phyloP scores from a whole-genome alignment of 2,797 vertebrate species.

The Amazona ochrocephala region DNA sequence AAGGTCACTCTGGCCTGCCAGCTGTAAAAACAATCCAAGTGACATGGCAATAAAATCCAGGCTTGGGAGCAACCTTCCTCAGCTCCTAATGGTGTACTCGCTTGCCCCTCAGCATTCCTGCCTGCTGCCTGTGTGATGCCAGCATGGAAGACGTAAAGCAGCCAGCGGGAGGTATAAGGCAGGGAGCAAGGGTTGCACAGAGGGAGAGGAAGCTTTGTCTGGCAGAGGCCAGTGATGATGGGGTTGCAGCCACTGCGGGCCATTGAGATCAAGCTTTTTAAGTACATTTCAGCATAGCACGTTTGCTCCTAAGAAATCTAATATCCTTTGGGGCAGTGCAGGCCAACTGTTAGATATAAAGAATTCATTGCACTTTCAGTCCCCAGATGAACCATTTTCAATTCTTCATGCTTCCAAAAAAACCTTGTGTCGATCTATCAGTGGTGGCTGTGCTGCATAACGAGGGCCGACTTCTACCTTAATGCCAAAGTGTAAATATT shows the following conservation, averaged over 20 bases:
- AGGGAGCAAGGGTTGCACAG: slow-evolving; percentile 43
- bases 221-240: slow-evolving; percentile 16
- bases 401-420: slow-evolving; percentile 65
- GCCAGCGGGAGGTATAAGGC: neutral
- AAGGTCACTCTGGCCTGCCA: slow-evolving; percentile 58
- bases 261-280: neutral
- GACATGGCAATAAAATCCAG: slow-evolving; percentile 30
- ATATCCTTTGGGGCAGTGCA: slow-evolving; percentile 74
- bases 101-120: neutral
- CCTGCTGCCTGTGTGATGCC: neutral
- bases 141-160: rapidly evolving
- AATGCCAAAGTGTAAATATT: slow-evolving; percentile 72
- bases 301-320: slow-evolving; percentile 72
- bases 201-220: slow-evolving; percentile 30
- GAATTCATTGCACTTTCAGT: slow-evolving; percentile 70
- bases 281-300: slow-evolving; percentile 50
- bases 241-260: neutral
- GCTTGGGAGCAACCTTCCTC: neutral
- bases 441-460: slow-evolving; percentile 39
- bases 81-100: neutral
- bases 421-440: slow-evolving; percentile 41
- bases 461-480: slow-evolving; percentile 54
- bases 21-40: slow-evolving; percentile 54
- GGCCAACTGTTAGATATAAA: slow-evolving; percentile 74
- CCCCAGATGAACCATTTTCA: slow-evolving; percentile 69